Base-by-base conservation (phyloP, 2,113 vertebrate species). In the Chaetorhynchus papuensis region DNA sequence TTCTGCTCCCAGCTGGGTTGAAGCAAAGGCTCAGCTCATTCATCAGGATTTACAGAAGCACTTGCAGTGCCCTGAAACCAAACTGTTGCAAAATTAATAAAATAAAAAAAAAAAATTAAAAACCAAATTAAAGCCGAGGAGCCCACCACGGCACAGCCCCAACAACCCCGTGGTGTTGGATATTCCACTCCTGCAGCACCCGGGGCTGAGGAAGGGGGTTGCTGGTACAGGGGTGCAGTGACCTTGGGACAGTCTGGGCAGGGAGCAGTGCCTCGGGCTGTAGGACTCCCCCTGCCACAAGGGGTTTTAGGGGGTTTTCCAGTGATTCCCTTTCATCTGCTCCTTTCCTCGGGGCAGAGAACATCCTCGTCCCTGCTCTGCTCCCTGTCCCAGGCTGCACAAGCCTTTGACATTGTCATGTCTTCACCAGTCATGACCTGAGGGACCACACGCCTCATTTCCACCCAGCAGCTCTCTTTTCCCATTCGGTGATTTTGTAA, bases 141-240 rank as follows among this genome's bases (percentile, higher is more conserved):
- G 5, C 5, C 27, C 22, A 21, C 2, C 14, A 1, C 1, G 49
- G 16, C 30, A 17, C 14, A 30, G 45, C 27, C 50, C 44, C 1
- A 12, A 14, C 26, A 39, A 7, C 12, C 4, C 35, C 0, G 0
- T 15, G 41, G 19, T 18, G 13, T 8, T 1, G 2, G 44, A 33
- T 30, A 4, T 15, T 54, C 15, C 33, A 4, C 16, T n/a, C 27
- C n/a, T 15, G n/a, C 11, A 14, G 30, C 4, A 10, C 10, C 2
- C 6, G 17, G 69, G 27, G 24, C 18, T 8, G 10, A 30, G 53
- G 30, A 47, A 24, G 27, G 59, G 28, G 7, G 39, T 53, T 72
- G 27, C 21, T 72, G 63, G 39, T 14, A 8, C 41, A 19, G 9
- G 42, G 31, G 7, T 13, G 63, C 72, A n/a, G 59, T 56, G 76